Conservation (phyloP, 2,113 vertebrate species). For the Apodemus sylvaticus region DNA sequence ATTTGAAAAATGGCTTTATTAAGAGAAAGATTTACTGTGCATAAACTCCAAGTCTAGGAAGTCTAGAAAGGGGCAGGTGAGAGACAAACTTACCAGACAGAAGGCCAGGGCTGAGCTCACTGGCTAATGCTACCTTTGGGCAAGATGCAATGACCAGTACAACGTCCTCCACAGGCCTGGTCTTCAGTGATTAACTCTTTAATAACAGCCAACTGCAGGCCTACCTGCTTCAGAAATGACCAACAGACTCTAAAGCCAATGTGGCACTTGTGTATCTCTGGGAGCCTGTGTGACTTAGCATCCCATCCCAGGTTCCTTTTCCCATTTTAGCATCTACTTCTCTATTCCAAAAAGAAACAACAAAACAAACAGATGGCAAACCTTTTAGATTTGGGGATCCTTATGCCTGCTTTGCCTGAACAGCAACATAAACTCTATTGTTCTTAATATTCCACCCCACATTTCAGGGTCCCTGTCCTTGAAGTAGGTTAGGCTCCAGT, state of each 20-base stretch:
- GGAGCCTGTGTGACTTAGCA: background rate
- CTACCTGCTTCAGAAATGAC: background rate
- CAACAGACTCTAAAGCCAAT: background rate
- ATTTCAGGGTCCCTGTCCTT: background rate
- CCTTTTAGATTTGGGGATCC: background rate
- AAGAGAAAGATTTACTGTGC: conserved; percentile 68
- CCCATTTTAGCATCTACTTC: background rate
- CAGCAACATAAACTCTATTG: too few relatives aligned
- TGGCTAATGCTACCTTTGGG: conserved; percentile 52
- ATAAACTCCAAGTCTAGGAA: conserved; percentile 52
- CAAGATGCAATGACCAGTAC: conserved; percentile 10
- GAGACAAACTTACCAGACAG: conserved; percentile 54
- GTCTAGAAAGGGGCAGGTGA: conserved; percentile 56
- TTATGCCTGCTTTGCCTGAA: background rate
- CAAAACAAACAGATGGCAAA: background rate
- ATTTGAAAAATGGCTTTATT: conserved; percentile 78
- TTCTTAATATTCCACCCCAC: background rate
- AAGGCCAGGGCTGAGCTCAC: conserved; percentile 28
- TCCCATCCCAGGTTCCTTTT: background rate
- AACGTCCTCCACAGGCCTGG: background rate
- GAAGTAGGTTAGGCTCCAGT: too few relatives aligned
- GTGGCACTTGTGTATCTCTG: background rate
- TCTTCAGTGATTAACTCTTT: background rate
- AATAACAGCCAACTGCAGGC: background rate
- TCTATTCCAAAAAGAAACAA: background rate